Conservation (phyloP, 92 coral and sea anemone genomes). For the Epizoanthus illoricatus region DNA sequence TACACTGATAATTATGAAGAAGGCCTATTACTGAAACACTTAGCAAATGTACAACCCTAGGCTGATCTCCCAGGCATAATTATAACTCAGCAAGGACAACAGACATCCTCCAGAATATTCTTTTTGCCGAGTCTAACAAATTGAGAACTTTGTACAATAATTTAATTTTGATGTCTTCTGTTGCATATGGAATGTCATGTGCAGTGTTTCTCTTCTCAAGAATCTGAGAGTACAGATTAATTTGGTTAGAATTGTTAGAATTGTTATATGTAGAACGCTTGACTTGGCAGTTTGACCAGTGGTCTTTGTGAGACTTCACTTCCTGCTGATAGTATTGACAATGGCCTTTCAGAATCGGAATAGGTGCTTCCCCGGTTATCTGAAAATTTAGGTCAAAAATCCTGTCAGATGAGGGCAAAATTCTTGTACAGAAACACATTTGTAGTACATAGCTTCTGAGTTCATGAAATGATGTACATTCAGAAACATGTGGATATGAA, state of each 20-base stretch:
- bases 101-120: neutral
- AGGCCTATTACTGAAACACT: no score
- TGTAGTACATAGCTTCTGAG: no score
- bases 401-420: neutral
- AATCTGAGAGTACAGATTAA: neutral
- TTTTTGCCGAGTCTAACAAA: neutral
- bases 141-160: neutral
- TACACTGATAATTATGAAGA: no score
- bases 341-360: slow-evolving; percentile 32
- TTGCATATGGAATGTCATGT: neutral
- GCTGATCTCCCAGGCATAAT: no score
- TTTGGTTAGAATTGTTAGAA: slow-evolving; percentile 20
- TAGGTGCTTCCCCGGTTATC: slow-evolving; percentile 24
- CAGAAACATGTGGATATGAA: no score
- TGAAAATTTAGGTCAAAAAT: slow-evolving; percentile 27
- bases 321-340: slow-evolving; percentile 40
- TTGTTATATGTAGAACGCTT: slow-evolving; percentile 1
- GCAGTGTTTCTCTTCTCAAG: neutral
- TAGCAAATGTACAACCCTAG: neutral
- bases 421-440: no score
- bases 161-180: neutral
- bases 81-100: neutral
- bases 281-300: slow-evolving; percentile 16
- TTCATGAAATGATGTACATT: no score
- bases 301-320: slow-evolving; percentile 41